Conservation (phyloP, 2,888 invertebrate species). For the Epinotia nisella region DNA sequence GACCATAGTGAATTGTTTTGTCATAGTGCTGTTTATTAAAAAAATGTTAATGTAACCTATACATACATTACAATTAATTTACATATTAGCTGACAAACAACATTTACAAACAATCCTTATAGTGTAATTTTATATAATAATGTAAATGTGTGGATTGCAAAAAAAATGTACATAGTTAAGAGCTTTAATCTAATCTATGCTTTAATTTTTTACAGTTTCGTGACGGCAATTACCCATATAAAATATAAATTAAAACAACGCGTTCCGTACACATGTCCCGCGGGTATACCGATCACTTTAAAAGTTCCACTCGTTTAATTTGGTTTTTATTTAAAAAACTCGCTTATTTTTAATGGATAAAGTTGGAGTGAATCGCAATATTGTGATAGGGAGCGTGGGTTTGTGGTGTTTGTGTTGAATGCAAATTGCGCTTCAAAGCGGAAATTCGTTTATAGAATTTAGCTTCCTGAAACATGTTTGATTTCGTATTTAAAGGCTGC, state of each 20-base stretch:
- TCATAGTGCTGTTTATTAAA: no score
- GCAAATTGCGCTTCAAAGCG: not conserved
- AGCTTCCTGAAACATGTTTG: not conserved
- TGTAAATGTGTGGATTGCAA: no score
- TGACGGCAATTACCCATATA: no score
- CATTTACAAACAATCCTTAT: no score
- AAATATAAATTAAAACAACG: slow-evolving; percentile 10
- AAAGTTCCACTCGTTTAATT: slow-evolving; percentile 25
- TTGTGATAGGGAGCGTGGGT: slow-evolving; percentile 5
- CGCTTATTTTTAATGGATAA: slow-evolving; percentile 27
- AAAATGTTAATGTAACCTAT: no score
- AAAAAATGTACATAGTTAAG: no score
- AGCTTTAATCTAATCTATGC: no score
- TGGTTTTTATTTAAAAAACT: slow-evolving; percentile 18
- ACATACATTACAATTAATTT: no score
- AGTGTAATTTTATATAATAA: no score
- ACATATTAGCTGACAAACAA: no score
- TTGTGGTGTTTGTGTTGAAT: slow-evolving; percentile 16
- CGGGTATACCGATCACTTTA: slow-evolving; percentile 7
- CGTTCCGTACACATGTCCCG: not conserved
- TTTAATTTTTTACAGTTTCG: no score
- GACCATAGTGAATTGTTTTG: no score
- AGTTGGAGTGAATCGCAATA: slow-evolving; percentile 24
- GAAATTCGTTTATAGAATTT: not conserved
- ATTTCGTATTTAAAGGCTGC: not conserved